Conservation (phyloP, 2,797 vertebrate genomes). For the Crocodylus rhombifer region DNA sequence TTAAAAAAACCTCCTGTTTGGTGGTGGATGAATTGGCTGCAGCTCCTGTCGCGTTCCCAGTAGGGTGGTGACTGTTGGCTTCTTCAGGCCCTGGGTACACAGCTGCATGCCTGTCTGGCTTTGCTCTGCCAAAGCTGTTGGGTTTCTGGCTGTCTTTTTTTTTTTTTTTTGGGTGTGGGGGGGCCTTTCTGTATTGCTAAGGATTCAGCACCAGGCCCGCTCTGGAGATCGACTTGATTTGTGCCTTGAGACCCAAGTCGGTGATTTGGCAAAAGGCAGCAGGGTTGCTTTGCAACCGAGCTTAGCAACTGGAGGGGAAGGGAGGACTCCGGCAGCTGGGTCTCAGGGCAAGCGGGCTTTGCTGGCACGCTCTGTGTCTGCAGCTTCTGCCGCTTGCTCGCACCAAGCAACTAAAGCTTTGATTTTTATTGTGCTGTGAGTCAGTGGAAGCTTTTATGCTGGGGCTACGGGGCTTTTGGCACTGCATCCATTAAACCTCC, state of each 20-base stretch:
- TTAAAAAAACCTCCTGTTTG: neutral
- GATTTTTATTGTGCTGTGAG: neutral
- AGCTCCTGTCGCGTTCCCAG: neutral
- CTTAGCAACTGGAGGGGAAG: neutral
- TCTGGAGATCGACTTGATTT: neutral
- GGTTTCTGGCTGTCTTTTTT: too few species aligned
- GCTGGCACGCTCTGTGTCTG: rapidly evolving
- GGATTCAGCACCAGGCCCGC: neutral
- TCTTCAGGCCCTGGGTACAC: rapidly evolving
- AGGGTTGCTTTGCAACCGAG: neutral
- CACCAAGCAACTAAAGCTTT: neutral
- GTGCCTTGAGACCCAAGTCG: neutral
- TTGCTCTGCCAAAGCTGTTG: neutral
- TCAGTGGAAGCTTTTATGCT: neutral
- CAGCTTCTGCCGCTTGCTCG: neutral
- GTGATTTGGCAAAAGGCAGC: neutral
- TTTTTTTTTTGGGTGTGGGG: neutral
- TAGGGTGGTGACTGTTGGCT: neutral
- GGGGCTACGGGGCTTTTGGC: constrained; percentile 26
- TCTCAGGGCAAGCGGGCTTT: neutral
- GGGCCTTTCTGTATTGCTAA: neutral
- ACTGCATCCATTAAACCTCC: constrained; percentile 2
- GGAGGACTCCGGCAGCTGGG: neutral
- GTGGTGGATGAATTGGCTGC: neutral
- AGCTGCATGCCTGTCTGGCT: rapidly evolving